Conservation (phyloP, 2,797 vertebrate species). For the Gila robusta region DNA sequence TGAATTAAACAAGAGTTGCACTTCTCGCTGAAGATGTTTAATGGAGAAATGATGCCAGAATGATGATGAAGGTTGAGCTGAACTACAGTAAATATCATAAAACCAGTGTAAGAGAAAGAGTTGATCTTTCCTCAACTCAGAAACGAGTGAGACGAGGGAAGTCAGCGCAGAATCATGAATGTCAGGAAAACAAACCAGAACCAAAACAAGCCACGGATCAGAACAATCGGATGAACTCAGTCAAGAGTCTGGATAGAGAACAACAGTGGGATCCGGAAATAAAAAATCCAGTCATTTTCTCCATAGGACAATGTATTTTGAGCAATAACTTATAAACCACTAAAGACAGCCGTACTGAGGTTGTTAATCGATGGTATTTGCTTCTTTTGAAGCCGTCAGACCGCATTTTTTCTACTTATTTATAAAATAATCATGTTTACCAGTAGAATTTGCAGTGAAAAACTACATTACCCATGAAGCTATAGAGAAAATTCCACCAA, state of each 20-base stretch:
- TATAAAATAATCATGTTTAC: background rate
- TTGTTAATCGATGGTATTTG: background rate
- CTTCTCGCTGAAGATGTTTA: conserved; percentile 26
- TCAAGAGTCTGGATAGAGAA: background rate
- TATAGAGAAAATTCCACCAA: background rate
- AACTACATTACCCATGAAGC: background rate
- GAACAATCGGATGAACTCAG: background rate
- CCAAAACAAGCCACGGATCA: conserved; percentile 40
- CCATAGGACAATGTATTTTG: background rate
- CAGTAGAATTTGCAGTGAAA: background rate
- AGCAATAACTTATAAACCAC: background rate
- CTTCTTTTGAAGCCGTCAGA: background rate
- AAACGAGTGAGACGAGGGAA: conserved; percentile 78
- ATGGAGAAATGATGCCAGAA: conserved; percentile 42
- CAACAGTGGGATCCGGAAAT: background rate
- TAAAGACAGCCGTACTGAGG: background rate
- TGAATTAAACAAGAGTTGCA: conserved; percentile 44
- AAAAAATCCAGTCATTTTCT: background rate
- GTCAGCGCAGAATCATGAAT: conserved; percentile 79
- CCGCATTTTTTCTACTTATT: background rate
- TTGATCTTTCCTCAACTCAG: conserved; percentile 81
- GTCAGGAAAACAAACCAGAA: conserved; percentile 77
- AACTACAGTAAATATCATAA: conserved; percentile 45
- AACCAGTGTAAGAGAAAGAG: conserved; percentile 45
- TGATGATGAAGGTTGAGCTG: conserved; percentile 28